phyloP scores from a whole-genome alignment of 2,888 invertebrate genomes.

The Pandemis cinnamomeana region DNA sequence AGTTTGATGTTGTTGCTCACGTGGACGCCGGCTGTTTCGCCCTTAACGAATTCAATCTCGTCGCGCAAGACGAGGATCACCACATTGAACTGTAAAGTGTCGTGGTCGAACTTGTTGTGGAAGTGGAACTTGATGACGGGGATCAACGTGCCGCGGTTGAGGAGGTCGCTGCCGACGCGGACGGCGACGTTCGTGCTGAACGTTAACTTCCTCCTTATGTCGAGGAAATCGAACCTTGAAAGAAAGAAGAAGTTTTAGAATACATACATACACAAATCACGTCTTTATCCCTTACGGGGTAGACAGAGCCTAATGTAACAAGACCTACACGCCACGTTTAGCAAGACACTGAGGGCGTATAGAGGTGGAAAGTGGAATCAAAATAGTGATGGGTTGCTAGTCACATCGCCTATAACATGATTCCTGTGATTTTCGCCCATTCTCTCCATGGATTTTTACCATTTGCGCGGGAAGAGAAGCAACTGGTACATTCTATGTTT shows the following conservation, averaged over 20 bases:
- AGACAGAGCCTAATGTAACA: too few relatives aligned
- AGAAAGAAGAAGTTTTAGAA: not conserved
- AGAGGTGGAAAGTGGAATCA: too few relatives aligned
- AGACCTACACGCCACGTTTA: too few relatives aligned
- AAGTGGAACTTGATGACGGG: not conserved
- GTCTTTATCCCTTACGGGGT: too few relatives aligned
- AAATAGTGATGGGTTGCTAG: too few relatives aligned
- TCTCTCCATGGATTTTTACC: too few relatives aligned
- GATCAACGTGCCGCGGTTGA: not conserved
- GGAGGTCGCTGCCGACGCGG: not conserved
- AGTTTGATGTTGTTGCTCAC: not conserved
- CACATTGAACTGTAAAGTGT: not conserved
- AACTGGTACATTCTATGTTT: too few relatives aligned
- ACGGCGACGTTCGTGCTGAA: not conserved
- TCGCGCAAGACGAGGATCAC: not conserved
- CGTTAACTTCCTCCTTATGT: not conserved
- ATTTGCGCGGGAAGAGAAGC: too few relatives aligned
- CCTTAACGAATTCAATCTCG: not conserved
- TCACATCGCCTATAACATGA: too few relatives aligned
- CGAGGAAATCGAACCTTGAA: not conserved
- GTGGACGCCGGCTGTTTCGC: not conserved
- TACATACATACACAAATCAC: too few relatives aligned
- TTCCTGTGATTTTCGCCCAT: too few relatives aligned
- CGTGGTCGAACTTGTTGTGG: not conserved
- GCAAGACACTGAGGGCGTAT: too few relatives aligned